Evolutionary conservation across 1,140 invertebrate species (phyloP).

Genomic region (Ips nitidus): DNA sequence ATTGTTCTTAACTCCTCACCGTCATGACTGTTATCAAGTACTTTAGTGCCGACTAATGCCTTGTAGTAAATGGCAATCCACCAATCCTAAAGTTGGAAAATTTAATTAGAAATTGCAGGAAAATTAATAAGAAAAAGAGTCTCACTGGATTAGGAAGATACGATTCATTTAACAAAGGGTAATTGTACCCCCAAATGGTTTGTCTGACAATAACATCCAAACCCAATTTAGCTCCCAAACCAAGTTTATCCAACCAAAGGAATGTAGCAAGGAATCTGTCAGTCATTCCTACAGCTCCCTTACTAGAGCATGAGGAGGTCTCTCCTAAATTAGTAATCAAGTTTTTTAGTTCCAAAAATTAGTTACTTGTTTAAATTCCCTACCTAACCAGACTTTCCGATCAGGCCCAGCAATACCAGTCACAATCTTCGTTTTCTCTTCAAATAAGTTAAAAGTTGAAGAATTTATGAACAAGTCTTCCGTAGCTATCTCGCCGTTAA

Average conservation of each 20-base stretch:
- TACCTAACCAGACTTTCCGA: background rate
- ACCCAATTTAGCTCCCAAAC: conserved; percentile 64
- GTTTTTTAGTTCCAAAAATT: too few relatives aligned
- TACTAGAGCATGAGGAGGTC: conserved; percentile 73
- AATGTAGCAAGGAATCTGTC: conserved; percentile 72
- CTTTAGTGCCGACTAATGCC: conserved; percentile 3
- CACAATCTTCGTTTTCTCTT: background rate
- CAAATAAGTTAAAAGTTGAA: too few relatives aligned
- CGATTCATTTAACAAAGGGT: conserved; percentile 64
- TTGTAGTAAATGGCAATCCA: conserved; percentile 7
- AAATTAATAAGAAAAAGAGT: background rate
- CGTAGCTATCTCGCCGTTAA: too few relatives aligned
- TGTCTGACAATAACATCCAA: conserved; percentile 70
- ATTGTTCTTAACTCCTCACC: conserved; percentile 1
- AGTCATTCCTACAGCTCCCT: conserved; percentile 69
- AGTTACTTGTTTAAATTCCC: too few relatives aligned
- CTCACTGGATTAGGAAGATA: conserved; percentile 61
- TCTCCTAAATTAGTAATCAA: conserved; percentile 56
- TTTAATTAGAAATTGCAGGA: background rate
- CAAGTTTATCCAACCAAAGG: conserved; percentile 79
- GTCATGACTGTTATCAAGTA: background rate
- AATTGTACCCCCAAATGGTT: conserved; percentile 67
- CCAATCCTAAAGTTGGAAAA: conserved; percentile 7
- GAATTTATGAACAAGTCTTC: too few relatives aligned
- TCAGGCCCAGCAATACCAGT: background rate